Percentiles rank a stretch among this genome's conserved stretches.
Conservation (phyloP, 2,113 vertebrate genomes). For the Chaenogobius annularis region DNA sequence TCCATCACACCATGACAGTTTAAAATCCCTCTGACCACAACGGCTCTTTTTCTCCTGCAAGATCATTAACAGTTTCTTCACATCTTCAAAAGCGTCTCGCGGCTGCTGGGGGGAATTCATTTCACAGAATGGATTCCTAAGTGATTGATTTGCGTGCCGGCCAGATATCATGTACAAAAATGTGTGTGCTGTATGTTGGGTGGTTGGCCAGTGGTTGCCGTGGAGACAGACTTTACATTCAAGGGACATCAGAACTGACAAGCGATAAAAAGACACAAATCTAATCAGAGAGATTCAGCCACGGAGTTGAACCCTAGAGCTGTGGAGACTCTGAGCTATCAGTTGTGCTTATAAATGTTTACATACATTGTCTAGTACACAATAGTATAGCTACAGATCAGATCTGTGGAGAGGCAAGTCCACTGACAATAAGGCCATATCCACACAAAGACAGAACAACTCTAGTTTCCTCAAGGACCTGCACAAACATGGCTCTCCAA, state of each 20-base stretch:
- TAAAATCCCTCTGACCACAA: constrained; percentile 7
- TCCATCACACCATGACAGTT: constrained; percentile 22
- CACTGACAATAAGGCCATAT: too few species aligned
- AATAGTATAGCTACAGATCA: too few species aligned
- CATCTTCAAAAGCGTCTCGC: constrained; percentile 9
- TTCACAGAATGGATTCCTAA: constrained; percentile 36
- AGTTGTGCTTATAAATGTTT: background rate
- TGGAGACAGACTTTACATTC: constrained; percentile 25
- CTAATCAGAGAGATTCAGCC: constrained; percentile 33
- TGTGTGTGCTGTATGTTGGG: background rate
- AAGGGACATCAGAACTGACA: constrained; percentile 19
- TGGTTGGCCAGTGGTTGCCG: constrained; percentile 16
- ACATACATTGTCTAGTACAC: background rate
- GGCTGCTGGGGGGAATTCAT: constrained; percentile 17
- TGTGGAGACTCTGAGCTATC: background rate
- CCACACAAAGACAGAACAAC: too few species aligned
- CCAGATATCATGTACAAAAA: background rate
- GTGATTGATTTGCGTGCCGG: constrained; percentile 40
- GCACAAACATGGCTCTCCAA: too few species aligned
- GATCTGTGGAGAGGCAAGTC: too few species aligned
- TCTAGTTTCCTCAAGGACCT: too few species aligned
- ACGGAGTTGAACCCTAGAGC: constrained; percentile 16
- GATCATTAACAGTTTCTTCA: constrained; percentile 27
- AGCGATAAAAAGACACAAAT: constrained; percentile 47
- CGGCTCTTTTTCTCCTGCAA: constrained; percentile 16